These are phyloP conservation scores for Urophycis tenuis DNA, from an alignment of 2,797 vertebrate species.

Conservation along the genomic window DNA sequence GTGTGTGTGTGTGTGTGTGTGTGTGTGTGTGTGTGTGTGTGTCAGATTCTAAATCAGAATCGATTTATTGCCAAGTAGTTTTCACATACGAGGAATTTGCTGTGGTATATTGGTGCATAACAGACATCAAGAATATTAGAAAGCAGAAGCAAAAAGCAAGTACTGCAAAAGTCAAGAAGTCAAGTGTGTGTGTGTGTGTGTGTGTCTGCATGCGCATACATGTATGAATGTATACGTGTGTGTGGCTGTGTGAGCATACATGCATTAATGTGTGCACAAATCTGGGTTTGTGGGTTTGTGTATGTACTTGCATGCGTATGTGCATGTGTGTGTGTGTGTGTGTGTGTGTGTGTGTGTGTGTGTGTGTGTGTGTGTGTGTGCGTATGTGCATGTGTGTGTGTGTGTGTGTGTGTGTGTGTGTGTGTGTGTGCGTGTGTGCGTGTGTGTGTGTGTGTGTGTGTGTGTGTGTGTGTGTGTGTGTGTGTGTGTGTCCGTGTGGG, in stretches of 20 bases:
- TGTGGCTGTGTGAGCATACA: neutral
- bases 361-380: too few relatives aligned
- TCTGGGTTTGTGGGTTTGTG: neutral
- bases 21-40: neutral
- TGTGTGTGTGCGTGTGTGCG: neutral
- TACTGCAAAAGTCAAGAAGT: too few relatives aligned
- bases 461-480: conserved; percentile 13
- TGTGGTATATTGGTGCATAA: too few relatives aligned
- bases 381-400: too few relatives aligned
- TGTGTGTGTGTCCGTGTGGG: neutral
- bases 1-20: neutral
- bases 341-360: too few relatives aligned
- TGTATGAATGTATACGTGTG: neutral
- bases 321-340: too few relatives aligned
- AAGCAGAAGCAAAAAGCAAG: too few relatives aligned
- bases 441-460: conserved; percentile 4
- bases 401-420: neutral
- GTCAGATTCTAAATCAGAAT: too few relatives aligned
- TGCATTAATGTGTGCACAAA: too few relatives aligned
- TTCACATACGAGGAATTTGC: too few relatives aligned
- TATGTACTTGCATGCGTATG: neutral
- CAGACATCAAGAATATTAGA: too few relatives aligned
- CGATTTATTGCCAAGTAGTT: too few relatives aligned
- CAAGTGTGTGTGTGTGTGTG: conserved; percentile 18
- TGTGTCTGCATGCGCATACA: neutral